Evolutionary conservation across 2,888 invertebrate species (phyloP).

Genomic region (Chelonus formosanus): DNA sequence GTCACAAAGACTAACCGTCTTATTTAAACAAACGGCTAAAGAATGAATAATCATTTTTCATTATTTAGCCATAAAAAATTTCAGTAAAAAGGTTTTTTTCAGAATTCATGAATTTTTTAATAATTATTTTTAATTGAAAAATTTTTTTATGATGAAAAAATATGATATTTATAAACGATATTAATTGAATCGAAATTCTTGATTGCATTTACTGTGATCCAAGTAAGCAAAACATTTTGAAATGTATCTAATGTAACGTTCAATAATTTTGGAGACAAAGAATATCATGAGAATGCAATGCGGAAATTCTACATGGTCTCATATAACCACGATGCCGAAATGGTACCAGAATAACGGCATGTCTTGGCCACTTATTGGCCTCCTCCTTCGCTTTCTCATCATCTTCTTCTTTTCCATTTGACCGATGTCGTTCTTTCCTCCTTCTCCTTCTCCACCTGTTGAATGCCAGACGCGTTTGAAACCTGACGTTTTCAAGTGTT

Average conservation of each 20-base stretch:
- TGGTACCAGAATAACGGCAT: constrained; percentile 48
- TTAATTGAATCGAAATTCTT: too few species aligned
- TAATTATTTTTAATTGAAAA: too few species aligned
- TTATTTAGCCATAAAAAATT: too few species aligned
- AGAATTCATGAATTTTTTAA: too few species aligned
- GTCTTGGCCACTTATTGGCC: constrained; percentile 43
- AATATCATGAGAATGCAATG: constrained; percentile 59
- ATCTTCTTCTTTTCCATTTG: constrained; percentile 35
- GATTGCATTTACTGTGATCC: too few species aligned
- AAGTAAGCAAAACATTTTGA: not conserved
- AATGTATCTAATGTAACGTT: not conserved
- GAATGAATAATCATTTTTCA: not conserved
- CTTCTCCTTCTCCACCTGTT: constrained; percentile 32
- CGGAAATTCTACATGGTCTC: constrained; percentile 56
- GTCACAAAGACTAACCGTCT: not conserved
- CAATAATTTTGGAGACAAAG: constrained; percentile 44
- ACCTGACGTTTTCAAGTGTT: constrained; percentile 38
- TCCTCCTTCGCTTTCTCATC: constrained; percentile 37
- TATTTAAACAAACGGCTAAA: not conserved
- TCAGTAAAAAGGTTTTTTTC: too few species aligned
- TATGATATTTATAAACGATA: too few species aligned
- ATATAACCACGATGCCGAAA: constrained; percentile 46
- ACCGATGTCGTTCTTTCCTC: constrained; percentile 28
- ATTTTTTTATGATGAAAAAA: too few species aligned
- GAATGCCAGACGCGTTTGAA: constrained; percentile 36